Base-by-base conservation (phyloP, 1,140 invertebrate species). In the Scaptomyza pallida region DNA sequence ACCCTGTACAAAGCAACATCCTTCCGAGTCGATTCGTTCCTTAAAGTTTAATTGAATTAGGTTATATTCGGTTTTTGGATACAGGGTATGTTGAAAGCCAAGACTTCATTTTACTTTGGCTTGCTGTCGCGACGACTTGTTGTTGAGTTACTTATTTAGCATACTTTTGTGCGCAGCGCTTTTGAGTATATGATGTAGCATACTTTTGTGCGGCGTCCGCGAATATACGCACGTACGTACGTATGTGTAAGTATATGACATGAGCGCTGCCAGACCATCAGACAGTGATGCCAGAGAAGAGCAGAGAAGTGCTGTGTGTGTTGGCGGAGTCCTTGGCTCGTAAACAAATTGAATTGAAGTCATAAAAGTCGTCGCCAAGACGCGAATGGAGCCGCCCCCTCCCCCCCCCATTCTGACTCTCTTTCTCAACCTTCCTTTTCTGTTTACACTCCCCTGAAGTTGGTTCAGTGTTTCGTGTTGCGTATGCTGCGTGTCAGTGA, bases 341-440 rank as follows among this genome's bases (percentile, higher is more conserved):
- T 88, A 88, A 88, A 88, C 82, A 88, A 88, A 88, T 88, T 88
- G 82, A 88, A 88, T 88, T 88, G 82, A 86, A 88, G 82, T 88
- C 82, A 86, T 86, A 86, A 86, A 86, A 86, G 82, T 86, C 77
- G 82, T 78, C 74, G 70, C 77, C 80, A 83, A 85, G 81, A 71
- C 70, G 76, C 71, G 61, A 48, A 70, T 55, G 50, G 55, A 55
- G 67, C 35, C 23, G 16, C 47, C n/a, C 13, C 30, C 19, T 30
- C 19, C 30, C 19, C 19, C 33, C n/a, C 1, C 5, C 47, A 15
- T 13, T 35, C 10, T 19, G 10, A 2, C 55, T 13, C 15, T 10
- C 13, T 5, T 4, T 12, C 4, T 21, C 21, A n/a, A n/a, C n/a
- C n/a, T n/a, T 26, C 54, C 9, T 5, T 3, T 5, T 0, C 5